Evolutionary conservation across 2,888 invertebrate genomes (phyloP).

Genomic region (Cantharis lateralis): DNA sequence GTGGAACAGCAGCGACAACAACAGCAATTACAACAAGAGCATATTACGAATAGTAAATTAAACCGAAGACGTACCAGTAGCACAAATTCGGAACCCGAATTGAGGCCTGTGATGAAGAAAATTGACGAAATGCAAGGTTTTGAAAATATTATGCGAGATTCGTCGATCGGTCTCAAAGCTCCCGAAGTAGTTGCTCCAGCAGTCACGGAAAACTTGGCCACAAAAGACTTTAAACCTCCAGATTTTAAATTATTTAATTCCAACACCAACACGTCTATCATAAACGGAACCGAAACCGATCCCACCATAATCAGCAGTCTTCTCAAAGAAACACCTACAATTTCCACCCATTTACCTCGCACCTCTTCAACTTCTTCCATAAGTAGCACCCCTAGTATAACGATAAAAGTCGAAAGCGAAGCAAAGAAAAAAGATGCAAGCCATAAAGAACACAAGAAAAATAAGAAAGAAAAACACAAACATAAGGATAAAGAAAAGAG

Average conservation of each 20-base stretch:
- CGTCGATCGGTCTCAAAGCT: slow-evolving; percentile 52
- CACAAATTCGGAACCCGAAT: slow-evolving; percentile 63
- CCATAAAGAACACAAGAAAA: slow-evolving; percentile 61
- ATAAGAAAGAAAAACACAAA: slow-evolving; percentile 79
- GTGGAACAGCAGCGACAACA: slow-evolving; percentile 29
- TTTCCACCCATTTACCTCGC: slow-evolving; percentile 36
- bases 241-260: slow-evolving; percentile 54
- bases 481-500: slow-evolving; percentile 75
- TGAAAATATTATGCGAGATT: slow-evolving; percentile 64
- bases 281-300: slow-evolving; percentile 74
- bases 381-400: slow-evolving; percentile 43
- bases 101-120: slow-evolving; percentile 66
- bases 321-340: slow-evolving; percentile 61
- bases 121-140: slow-evolving; percentile 67
- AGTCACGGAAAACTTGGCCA: slow-evolving; percentile 33
- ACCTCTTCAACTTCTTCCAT: slow-evolving; percentile 23
- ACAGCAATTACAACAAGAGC: neutral
- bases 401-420: slow-evolving; percentile 50
- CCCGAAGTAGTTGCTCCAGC: slow-evolving; percentile 48
- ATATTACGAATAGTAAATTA: slow-evolving; percentile 27
- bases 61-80: slow-evolving; percentile 55
- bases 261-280: slow-evolving; percentile 43
- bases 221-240: slow-evolving; percentile 56
- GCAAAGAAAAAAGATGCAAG: slow-evolving; percentile 47
- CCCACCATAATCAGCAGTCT: slow-evolving; percentile 73